Evolutionary conservation across 2,888 invertebrate species (phyloP), one percentile per base, ranked within the genome.

Genomic region (Macrophya annulata): DNA sequence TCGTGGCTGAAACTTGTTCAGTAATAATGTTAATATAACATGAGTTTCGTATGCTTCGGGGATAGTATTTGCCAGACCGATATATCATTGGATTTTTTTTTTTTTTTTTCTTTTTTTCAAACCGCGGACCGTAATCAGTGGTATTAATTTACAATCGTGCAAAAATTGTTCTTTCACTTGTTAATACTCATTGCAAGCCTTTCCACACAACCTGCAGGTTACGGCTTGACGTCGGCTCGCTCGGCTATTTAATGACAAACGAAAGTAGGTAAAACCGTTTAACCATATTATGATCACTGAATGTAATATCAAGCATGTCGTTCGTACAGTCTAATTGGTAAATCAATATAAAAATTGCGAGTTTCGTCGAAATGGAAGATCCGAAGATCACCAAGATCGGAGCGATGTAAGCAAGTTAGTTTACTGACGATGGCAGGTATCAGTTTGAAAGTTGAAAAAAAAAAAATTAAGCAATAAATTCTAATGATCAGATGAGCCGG

Each of bases 191-290:
- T 37, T 55, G 55, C 43, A 31, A 31, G 51, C 77, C 77, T 77
- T 77, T 77, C 77, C 55, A 77, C 55, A 55, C 77, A 55, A 77
- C 77, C 55, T 31, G 25, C 55, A 8, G 77, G 55, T 55, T 77
- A 77, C 77, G 77, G 77, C 37, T 45, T 62, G 12, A 74, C 84
- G 43, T 84, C 37, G 74, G 77, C 8, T 62, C 43, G 59, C 77
- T 77, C 25, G 62, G 40, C 84, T 51, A 31, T 76, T 84, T 84
- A 84, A 84, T 62, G 84, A 84, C 77, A 79, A 74, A 76, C 62
- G 79, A 85, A 79, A 85, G 79, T 79, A 81, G 85, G 81, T 85
- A 81, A 81, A 65, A 81, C 76, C 85, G 40, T 76, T 85, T 85
- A 85, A 62, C 85, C 51, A 48, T 77, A 77, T 77, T 77, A 55